These are phyloP conservation scores for Macaria notata DNA, from an alignment of 2,888 invertebrate genomes.

Conservation along the genomic window DNA sequence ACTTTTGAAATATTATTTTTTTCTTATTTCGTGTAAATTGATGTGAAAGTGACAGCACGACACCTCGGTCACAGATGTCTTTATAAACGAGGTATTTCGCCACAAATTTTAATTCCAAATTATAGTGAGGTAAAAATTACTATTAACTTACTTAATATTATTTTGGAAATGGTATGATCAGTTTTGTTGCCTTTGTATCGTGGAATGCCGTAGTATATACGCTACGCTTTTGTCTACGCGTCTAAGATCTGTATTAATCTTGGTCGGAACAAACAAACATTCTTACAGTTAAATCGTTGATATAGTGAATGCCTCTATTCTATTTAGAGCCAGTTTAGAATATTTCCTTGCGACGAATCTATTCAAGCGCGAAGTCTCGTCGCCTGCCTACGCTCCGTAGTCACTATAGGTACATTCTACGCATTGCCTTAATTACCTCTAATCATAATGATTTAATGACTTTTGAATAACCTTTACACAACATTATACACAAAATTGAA, in stretches of 20 bases:
- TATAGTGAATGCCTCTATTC: too few species aligned
- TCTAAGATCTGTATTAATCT: neutral
- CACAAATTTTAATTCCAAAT: neutral
- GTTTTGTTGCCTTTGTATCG: too few species aligned
- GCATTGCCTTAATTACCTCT: too few species aligned
- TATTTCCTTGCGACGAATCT: constrained; percentile 10
- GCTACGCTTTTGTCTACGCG: constrained; percentile 10
- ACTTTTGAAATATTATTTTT: constrained; percentile 1
- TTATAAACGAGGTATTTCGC: constrained; percentile 6
- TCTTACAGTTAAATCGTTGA: too few species aligned
- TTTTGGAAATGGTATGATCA: too few species aligned
- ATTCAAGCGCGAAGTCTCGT: constrained; percentile 9
- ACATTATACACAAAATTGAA: constrained; percentile 1
- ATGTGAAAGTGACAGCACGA: constrained; percentile 2
- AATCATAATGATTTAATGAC: constrained; percentile 19
- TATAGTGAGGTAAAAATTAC: too few species aligned
- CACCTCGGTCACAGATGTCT: constrained; percentile 10
- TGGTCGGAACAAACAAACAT: neutral
- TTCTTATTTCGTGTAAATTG: constrained; percentile 1
- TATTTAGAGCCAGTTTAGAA: constrained; percentile 8
- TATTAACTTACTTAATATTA: too few species aligned
- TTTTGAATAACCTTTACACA: constrained; percentile 22
- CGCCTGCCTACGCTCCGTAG: neutral
- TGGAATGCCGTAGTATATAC: constrained; percentile 1
- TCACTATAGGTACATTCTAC: neutral